phyloP scores from a whole-genome alignment of 2,888 invertebrate species.

The Balanococcus diminutus region DNA sequence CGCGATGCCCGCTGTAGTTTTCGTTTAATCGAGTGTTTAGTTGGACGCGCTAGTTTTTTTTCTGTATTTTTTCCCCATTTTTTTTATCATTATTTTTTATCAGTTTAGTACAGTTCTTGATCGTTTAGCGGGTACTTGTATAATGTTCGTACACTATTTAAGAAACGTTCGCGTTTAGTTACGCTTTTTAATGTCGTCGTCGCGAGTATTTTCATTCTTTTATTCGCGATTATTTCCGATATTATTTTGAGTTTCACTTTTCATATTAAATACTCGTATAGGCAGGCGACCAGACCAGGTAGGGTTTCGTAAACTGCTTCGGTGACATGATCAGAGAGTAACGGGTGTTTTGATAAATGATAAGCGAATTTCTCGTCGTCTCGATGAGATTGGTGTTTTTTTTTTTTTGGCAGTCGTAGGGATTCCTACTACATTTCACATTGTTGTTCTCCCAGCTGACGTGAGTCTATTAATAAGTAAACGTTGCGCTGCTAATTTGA shows the following conservation, averaged over 20 bases:
- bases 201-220: not conserved
- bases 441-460: not conserved
- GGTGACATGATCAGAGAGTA: not conserved
- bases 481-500: not conserved
- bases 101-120: not conserved
- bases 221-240: not conserved
- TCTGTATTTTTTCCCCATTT: not conserved
- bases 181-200: constrained; percentile 21
- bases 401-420: not conserved
- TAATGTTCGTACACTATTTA: not conserved
- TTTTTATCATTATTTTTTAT: not conserved
- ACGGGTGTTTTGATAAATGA: not conserved
- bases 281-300: not conserved
- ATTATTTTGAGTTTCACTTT: not conserved
- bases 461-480: not conserved
- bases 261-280: not conserved
- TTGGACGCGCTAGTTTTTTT: not conserved
- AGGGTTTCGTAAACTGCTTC: not conserved
- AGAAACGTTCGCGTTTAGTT: constrained; percentile 22
- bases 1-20: constrained; percentile 1
- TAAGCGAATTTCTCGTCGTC: too few relatives aligned
- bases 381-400: too few relatives aligned
- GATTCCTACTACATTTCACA: not conserved
- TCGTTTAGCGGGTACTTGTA: not conserved
- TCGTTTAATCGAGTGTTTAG: not conserved